These are phyloP conservation scores for Tringa solitaria DNA, from an alignment of 2,113 vertebrate species.

Conservation along the genomic window DNA sequence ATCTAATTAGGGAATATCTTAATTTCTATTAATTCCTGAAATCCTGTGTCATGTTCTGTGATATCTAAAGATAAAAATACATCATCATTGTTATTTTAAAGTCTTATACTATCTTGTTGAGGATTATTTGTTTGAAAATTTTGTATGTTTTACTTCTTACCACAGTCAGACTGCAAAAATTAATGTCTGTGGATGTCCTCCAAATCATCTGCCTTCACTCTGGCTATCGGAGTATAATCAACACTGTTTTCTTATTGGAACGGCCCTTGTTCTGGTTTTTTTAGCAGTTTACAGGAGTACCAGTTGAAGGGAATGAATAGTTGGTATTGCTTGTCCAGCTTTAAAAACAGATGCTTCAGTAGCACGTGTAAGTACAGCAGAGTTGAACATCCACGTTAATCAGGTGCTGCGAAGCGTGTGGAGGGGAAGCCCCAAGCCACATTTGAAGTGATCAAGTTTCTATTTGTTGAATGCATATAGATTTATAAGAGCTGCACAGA, in stretches of 20 bases:
- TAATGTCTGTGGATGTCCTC: neutral
- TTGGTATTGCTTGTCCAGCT: neutral
- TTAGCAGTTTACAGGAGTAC: neutral
- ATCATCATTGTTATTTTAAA: neutral
- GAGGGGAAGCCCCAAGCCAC: neutral
- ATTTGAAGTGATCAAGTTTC: neutral
- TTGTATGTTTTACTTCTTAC: slow-evolving; percentile 2
- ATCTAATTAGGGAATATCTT: neutral
- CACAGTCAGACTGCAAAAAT: neutral
- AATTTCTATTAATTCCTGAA: neutral
- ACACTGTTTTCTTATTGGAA: neutral
- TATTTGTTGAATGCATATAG: neutral
- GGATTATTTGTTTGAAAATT: slow-evolving; percentile 8
- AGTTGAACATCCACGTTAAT: neutral
- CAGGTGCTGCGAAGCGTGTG: neutral
- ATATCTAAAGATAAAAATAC: neutral
- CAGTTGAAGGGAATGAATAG: neutral
- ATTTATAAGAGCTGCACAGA: neutral
- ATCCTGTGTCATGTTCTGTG: neutral
- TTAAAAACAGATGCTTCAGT: neutral
- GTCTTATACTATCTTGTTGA: neutral
- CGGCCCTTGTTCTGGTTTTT: neutral
- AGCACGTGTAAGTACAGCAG: neutral
- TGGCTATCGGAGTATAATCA: neutral
- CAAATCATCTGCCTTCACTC: neutral